phyloP scores from a whole-genome alignment of 2,888 invertebrate species.

The Halocaridina rubra region DNA sequence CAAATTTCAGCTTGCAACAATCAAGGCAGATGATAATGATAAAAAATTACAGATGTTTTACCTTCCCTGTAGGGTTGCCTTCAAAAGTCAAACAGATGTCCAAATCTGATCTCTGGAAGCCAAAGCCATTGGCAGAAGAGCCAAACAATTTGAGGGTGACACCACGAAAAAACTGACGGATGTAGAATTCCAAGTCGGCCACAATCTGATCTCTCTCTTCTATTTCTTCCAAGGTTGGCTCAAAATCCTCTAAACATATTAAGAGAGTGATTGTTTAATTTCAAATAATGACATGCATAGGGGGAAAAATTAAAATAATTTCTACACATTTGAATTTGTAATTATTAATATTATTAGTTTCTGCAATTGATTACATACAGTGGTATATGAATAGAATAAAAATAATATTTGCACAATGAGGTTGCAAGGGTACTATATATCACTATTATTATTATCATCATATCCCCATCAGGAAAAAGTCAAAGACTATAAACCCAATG shows the following conservation, averaged over 20 bases:
- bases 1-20: too few relatives aligned
- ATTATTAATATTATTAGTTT: not conserved
- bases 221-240: constrained; percentile 64
- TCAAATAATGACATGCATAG: too few relatives aligned
- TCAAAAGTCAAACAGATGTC: constrained; percentile 74
- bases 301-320: too few relatives aligned
- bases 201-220: constrained; percentile 66
- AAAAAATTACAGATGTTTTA: constrained; percentile 62
- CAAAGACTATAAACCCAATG: too few relatives aligned
- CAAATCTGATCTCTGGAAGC: constrained; percentile 72
- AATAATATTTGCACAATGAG: too few relatives aligned
- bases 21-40: too few relatives aligned
- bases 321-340: too few relatives aligned
- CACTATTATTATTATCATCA: too few relatives aligned
- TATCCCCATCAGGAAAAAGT: too few relatives aligned
- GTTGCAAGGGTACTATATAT: too few relatives aligned
- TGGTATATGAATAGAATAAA: too few relatives aligned
- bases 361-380: not conserved
- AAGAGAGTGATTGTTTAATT: too few relatives aligned
- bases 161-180: constrained; percentile 67
- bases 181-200: constrained; percentile 67
- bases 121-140: constrained; percentile 74
- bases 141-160: constrained; percentile 72
- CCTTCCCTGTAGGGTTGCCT: constrained; percentile 68
- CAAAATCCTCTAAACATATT: constrained; percentile 49